Conservation (phyloP, 2,888 invertebrate species). For the Coleophora deauratella region DNA sequence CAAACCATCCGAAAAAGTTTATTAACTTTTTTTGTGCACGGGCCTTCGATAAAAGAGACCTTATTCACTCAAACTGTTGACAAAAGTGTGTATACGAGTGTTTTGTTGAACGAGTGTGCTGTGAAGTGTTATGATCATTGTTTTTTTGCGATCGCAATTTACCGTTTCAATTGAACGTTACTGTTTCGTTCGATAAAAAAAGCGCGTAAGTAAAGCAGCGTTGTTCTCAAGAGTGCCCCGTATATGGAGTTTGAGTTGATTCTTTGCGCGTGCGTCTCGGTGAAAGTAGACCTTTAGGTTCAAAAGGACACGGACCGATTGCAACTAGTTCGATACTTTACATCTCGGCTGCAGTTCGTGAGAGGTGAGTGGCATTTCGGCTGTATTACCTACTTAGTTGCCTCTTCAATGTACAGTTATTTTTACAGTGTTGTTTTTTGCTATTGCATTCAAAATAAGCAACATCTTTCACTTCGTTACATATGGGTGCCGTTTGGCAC, state of each 20-base stretch:
- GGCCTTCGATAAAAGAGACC: slow-evolving; percentile 40
- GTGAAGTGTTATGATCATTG: slow-evolving; percentile 46
- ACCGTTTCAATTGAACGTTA: slow-evolving; percentile 68
- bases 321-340: slow-evolving; percentile 56
- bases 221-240: slow-evolving; percentile 56
- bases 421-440: slow-evolving; percentile 31
- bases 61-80: slow-evolving; percentile 25
- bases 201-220: slow-evolving; percentile 53
- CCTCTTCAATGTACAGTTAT: slow-evolving; percentile 47
- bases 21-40: slow-evolving; percentile 50
- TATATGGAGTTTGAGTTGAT: slow-evolving; percentile 52
- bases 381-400: slow-evolving; percentile 49
- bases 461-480: slow-evolving; percentile 28
- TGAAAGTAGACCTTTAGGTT: slow-evolving; percentile 73
- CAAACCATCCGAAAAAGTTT: slow-evolving; percentile 58
- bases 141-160: slow-evolving; percentile 54
- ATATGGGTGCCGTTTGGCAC: slow-evolving; percentile 18
- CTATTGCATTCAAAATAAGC: slow-evolving; percentile 27
- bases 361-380: slow-evolving; percentile 57
- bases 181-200: slow-evolving; percentile 62
- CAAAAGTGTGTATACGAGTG: slow-evolving; percentile 54
- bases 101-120: slow-evolving; percentile 37
- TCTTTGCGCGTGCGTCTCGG: slow-evolving; percentile 53
- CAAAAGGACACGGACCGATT: slow-evolving; percentile 63
- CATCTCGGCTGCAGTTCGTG: slow-evolving; percentile 59